Evolutionary conservation across 2,888 invertebrate genomes (phyloP).

Genomic region (Drosophila pegasa): DNA sequence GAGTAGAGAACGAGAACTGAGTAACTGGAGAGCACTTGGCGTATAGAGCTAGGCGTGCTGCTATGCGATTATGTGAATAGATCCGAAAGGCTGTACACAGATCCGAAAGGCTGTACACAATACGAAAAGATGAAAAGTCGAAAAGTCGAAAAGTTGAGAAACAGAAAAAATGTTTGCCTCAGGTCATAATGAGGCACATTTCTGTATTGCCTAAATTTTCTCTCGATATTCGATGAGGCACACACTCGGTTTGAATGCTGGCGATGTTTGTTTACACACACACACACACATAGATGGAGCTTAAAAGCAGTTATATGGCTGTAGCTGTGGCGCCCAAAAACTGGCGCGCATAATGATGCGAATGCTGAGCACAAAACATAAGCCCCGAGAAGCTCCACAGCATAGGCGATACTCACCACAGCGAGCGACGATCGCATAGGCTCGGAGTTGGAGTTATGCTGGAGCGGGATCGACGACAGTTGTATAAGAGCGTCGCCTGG

Average conservation of each 20-base stretch:
- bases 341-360: constrained; percentile 67
- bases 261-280: constrained; percentile 35
- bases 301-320: constrained; percentile 36
- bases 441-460: constrained; percentile 14
- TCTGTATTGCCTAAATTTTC: constrained; percentile 14
- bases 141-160: constrained; percentile 1
- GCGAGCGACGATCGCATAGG: constrained; percentile 20
- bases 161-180: not conserved
- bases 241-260: constrained; percentile 11
- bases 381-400: constrained; percentile 46
- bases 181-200: constrained; percentile 7
- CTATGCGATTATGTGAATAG: constrained; percentile 13
- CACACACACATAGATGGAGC: not conserved
- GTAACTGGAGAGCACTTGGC: constrained; percentile 31
- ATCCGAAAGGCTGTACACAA: constrained; percentile 9
- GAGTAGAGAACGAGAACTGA: constrained; percentile 26
- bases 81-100: no score
- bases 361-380: constrained; percentile 58
- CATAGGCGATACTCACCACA: constrained; percentile 44
- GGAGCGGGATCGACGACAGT: constrained; percentile 9
- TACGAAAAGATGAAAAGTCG: constrained; percentile 3
- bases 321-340: constrained; percentile 65
- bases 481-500: not conserved
- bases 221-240: constrained; percentile 16
- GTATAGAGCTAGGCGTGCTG: constrained; percentile 4